These are phyloP conservation scores for Salminus brasiliensis DNA, from an alignment of 2,113 vertebrate genomes.

Conservation along the genomic window DNA sequence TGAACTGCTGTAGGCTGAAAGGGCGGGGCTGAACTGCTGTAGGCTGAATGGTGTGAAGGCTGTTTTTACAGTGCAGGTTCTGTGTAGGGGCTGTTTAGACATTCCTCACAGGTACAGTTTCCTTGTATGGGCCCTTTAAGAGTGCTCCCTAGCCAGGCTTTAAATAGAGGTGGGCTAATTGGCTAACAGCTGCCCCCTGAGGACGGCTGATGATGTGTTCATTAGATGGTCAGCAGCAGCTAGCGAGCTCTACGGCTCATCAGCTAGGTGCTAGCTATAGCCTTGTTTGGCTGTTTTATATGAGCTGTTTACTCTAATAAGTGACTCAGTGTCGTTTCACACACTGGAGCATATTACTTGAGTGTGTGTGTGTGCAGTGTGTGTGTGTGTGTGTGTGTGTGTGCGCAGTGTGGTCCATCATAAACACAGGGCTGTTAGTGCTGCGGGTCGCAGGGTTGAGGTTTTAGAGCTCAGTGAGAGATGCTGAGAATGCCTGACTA, in stretches of 20 bases:
- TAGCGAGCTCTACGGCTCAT: background rate
- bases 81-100: too few species aligned
- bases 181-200: constrained; percentile 8
- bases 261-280: constrained; percentile 14
- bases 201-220: background rate
- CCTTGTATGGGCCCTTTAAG: too few species aligned
- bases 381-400: constrained; percentile 1
- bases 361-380: constrained; percentile 4
- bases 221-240: constrained; percentile 6
- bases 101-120: too few species aligned
- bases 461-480: constrained; percentile 28
- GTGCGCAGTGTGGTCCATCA: constrained; percentile 14
- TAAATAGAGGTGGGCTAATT: constrained; percentile 34
- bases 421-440: constrained; percentile 52
- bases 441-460: constrained; percentile 22
- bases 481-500: constrained; percentile 50
- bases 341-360: constrained; percentile 1
- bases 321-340: constrained; percentile 23
- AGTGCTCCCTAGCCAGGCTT: background rate
- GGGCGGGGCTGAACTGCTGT: too few species aligned
- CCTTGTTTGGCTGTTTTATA: constrained; percentile 25
- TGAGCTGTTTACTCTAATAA: constrained; percentile 28
- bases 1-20: too few species aligned
- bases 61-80: too few species aligned
- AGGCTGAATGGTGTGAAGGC: too few species aligned